Conservation (phyloP, 2,888 invertebrate genomes). For the Sepiola atlantica region DNA sequence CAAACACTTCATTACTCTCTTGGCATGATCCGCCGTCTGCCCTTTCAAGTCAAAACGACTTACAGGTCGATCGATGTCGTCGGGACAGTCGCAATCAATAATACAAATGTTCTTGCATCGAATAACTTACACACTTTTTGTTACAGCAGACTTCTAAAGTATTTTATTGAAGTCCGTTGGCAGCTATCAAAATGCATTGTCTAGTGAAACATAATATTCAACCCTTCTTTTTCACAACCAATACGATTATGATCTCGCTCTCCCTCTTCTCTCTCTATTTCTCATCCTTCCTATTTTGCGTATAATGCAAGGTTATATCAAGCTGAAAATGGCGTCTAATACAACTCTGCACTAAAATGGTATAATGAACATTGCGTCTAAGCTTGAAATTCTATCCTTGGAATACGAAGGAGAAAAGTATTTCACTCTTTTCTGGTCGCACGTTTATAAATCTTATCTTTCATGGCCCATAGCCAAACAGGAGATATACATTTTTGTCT, state of each 20-base stretch:
- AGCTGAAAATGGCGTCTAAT: neutral
- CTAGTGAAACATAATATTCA: neutral
- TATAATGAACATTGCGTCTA: too few species aligned
- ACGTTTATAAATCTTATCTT: too few species aligned
- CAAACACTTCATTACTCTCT: neutral
- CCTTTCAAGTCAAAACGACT: neutral
- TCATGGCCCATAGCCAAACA: too few species aligned
- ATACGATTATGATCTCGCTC: neutral
- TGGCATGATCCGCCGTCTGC: neutral
- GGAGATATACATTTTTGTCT: too few species aligned
- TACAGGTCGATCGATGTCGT: conserved; percentile 13
- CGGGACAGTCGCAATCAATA: neutral
- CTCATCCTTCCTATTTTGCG: too few species aligned
- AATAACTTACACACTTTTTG: conserved; percentile 6
- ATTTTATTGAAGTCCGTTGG: conserved; percentile 20
- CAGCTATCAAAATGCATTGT: conserved; percentile 21
- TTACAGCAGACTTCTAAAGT: conserved; percentile 15
- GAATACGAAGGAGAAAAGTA: too few species aligned
- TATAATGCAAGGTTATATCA: neutral
- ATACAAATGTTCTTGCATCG: neutral
- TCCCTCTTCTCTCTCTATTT: too few species aligned
- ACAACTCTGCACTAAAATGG: neutral
- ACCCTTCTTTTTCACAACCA: neutral
- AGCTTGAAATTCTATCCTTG: too few species aligned
- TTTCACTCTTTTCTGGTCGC: too few species aligned